Conservation (phyloP, 2,113 vertebrate species). For the Neogale vison region DNA sequence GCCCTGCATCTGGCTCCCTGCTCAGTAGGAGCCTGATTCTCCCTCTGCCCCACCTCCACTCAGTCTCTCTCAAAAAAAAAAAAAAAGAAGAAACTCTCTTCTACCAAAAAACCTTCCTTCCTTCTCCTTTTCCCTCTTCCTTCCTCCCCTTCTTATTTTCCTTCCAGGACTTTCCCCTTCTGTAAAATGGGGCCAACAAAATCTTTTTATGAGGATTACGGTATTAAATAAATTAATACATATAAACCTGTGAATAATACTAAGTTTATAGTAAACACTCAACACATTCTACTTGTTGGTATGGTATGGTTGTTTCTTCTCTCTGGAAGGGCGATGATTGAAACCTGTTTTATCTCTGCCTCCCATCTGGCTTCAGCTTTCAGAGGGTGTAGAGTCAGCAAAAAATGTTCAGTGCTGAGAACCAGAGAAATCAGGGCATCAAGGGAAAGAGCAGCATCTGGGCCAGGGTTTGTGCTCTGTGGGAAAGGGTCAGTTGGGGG, state of each 20-base stretch:
- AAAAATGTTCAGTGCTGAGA: slow-evolving; percentile 54
- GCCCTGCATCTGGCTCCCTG: not conserved
- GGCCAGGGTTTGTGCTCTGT: not conserved
- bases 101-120: not conserved
- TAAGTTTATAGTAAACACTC: not conserved
- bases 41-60: not conserved
- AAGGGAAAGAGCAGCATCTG: slow-evolving; percentile 24
- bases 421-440: slow-evolving; percentile 49
- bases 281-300: not conserved
- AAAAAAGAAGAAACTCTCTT: not conserved
- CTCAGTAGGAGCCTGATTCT: not conserved
- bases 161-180: not conserved
- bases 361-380: slow-evolving; percentile 71
- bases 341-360: slow-evolving; percentile 55
- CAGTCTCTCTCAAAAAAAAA: not conserved
- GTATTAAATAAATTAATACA: not conserved
- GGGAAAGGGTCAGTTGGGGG: slow-evolving; percentile 60
- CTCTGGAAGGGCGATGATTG: slow-evolving; percentile 26
- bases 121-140: not conserved
- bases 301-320: slow-evolving; percentile 14
- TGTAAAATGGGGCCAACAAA: not conserved
- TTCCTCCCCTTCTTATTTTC: not conserved
- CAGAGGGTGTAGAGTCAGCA: slow-evolving; percentile 65
- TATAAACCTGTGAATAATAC: not conserved
- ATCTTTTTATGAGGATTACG: not conserved